Percentiles rank a stretch among this genome's conserved stretches.
Conservation (phyloP, 1,140 invertebrate species). For the Pseudomyrmex concolor region DNA sequence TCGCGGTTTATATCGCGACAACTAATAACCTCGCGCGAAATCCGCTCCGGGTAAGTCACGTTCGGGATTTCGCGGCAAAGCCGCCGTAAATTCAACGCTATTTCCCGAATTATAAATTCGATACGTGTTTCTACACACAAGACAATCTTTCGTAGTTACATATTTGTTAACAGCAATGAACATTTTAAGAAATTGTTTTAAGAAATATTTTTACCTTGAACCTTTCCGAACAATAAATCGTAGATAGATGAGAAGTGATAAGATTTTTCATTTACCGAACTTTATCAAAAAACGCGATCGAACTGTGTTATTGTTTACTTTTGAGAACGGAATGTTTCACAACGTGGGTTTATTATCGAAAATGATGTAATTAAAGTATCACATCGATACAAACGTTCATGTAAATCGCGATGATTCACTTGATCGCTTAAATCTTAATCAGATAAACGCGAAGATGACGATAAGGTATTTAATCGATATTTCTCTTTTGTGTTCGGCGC, state of each 20-base stretch:
- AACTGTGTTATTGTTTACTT: too few species aligned
- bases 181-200: too few species aligned
- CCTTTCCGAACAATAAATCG: too few species aligned
- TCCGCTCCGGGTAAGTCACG: slow-evolving; percentile 32
- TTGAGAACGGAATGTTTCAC: too few species aligned
- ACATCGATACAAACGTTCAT: neutral
- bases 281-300: too few species aligned
- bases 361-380: neutral
- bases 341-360: neutral
- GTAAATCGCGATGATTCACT: neutral
- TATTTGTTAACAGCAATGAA: too few species aligned
- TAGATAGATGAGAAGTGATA: too few species aligned
- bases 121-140: too few species aligned
- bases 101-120: slow-evolving; percentile 27
- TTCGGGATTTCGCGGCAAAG: slow-evolving; percentile 16
- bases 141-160: too few species aligned
- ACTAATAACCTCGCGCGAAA: slow-evolving; percentile 11
- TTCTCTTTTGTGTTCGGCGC: neutral
- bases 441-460: slow-evolving; percentile 6
- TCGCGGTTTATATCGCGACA: slow-evolving; percentile 5
- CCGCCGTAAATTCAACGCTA: slow-evolving; percentile 29
- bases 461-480: neutral
- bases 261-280: too few species aligned
- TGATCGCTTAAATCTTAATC: neutral
- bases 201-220: too few species aligned